Conservation (phyloP, 35 echinoderm and acorn worm species). For the Heliocidaris tuberculata region DNA sequence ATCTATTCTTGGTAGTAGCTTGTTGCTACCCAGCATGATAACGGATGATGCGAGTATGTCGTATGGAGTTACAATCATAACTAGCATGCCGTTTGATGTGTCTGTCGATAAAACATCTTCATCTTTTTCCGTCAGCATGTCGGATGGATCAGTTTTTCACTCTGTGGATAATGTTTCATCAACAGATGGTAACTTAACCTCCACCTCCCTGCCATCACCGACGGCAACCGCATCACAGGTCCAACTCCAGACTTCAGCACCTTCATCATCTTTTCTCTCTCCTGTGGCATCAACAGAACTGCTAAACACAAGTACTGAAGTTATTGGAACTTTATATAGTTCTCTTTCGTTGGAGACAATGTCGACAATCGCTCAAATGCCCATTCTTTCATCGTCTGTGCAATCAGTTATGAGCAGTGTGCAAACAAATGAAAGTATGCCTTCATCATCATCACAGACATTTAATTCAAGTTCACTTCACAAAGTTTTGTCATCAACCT, state of each 20-base stretch:
- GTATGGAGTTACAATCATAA: neutral
- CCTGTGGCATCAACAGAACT: neutral
- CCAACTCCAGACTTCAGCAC: neutral
- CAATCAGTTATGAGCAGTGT: conserved; percentile 1
- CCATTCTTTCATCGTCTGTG: conserved; percentile 28
- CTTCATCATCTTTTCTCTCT: neutral
- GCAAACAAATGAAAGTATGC: neutral
- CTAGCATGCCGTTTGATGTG: conserved; percentile 24
- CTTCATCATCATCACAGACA: neutral
- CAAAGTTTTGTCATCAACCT: neutral
- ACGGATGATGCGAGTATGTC: neutral
- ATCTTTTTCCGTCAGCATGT: neutral
- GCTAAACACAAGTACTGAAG: neutral
- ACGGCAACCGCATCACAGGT: neutral
- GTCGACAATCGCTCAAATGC: neutral
- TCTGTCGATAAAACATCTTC: conserved; percentile 3
- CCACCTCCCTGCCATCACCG: neutral
- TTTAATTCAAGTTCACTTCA: neutral
- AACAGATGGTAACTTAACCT: neutral
- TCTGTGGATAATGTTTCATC: conserved; percentile 7
- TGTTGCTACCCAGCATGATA: neutral
- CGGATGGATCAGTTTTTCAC: neutral
- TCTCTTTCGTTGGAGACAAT: neutral
- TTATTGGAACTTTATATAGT: neutral
- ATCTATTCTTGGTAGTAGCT: neutral